Conservation (phyloP, 1,140 invertebrate species). For the Antheraea mylitta region DNA sequence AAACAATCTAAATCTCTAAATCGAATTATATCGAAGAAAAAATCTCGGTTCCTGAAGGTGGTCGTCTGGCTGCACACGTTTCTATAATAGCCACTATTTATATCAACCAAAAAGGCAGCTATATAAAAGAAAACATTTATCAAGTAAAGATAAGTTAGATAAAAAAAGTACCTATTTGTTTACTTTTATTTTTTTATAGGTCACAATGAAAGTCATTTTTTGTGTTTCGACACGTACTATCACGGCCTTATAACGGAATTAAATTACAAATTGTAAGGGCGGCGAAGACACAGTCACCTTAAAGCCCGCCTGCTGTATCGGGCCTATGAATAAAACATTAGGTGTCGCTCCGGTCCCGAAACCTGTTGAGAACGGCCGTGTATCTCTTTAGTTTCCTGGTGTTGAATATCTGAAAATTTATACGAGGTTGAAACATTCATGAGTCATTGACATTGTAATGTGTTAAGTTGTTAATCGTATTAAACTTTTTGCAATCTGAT, state of each 20-base stretch:
- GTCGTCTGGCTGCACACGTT: no score
- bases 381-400: slow-evolving; percentile 8
- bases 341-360: slow-evolving; percentile 15
- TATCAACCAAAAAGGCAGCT: no score
- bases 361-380: slow-evolving; percentile 21
- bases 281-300: slow-evolving; percentile 11
- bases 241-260: slow-evolving; percentile 5
- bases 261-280: slow-evolving; percentile 10
- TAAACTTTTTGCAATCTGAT: no score
- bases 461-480: not conserved
- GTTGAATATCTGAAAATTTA: slow-evolving; percentile 16
- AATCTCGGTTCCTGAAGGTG: no score
- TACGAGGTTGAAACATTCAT: slow-evolving; percentile 14
- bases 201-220: not conserved
- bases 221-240: not conserved
- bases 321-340: slow-evolving; percentile 30
- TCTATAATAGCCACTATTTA: no score
- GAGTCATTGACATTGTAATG: slow-evolving; percentile 4
- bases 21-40: no score
- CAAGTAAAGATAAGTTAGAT: not conserved
- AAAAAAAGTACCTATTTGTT: not conserved
- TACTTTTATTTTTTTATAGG: not conserved
- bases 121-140: no score
- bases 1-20: no score
- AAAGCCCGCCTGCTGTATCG: not conserved